A percentile compares a stretch with the other conserved stretches of the same genome.
These are phyloP conservation scores for Diachrysia chrysitis DNA, from an alignment of 2,888 invertebrate genomes.

Conservation along the genomic window DNA sequence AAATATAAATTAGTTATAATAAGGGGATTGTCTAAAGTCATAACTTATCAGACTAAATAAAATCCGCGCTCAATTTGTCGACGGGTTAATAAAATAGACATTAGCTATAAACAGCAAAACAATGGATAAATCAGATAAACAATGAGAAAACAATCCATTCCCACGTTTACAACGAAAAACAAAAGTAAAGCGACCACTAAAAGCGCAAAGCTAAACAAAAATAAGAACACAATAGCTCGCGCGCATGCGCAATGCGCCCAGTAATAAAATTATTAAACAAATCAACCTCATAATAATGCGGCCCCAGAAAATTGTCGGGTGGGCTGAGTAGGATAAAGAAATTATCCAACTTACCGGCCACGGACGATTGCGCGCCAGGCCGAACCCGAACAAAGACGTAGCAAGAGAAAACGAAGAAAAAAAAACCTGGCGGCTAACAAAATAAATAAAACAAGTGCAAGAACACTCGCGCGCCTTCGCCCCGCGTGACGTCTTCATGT, in stretches of 20 bases:
- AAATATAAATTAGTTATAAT: slow-evolving; percentile 9
- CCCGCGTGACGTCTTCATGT: slow-evolving; percentile 88
- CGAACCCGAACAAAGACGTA: slow-evolving; percentile 87
- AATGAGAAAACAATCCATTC: slow-evolving; percentile 66
- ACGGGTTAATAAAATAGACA: slow-evolving; percentile 52
- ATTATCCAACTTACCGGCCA: slow-evolving; percentile 85
- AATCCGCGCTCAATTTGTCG: slow-evolving; percentile 38
- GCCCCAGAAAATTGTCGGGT: slow-evolving; percentile 87
- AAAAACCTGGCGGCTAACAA: slow-evolving; percentile 77
- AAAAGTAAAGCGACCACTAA: slow-evolving; percentile 65
- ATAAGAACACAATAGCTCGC: slow-evolving; percentile 72
- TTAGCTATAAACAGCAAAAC: slow-evolving; percentile 58
- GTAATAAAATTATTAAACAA: slow-evolving; percentile 90
- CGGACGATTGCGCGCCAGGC: slow-evolving; percentile 80
- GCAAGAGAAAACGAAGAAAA: slow-evolving; percentile 79
- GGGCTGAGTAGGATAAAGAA: slow-evolving; percentile 86
- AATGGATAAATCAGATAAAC: slow-evolving; percentile 61
- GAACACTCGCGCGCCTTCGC: slow-evolving; percentile 87
- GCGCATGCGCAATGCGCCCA: slow-evolving; percentile 74
- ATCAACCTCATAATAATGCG: slow-evolving; percentile 88
- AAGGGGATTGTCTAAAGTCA: not conserved
- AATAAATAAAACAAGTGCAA: slow-evolving; percentile 88
- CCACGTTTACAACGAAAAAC: slow-evolving; percentile 63
- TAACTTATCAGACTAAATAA: slow-evolving; percentile 17
- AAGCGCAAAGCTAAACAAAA: slow-evolving; percentile 72